Evolutionary conservation across 2,888 invertebrate genomes (phyloP).

Genomic region (Gastrophysa polygoni): DNA sequence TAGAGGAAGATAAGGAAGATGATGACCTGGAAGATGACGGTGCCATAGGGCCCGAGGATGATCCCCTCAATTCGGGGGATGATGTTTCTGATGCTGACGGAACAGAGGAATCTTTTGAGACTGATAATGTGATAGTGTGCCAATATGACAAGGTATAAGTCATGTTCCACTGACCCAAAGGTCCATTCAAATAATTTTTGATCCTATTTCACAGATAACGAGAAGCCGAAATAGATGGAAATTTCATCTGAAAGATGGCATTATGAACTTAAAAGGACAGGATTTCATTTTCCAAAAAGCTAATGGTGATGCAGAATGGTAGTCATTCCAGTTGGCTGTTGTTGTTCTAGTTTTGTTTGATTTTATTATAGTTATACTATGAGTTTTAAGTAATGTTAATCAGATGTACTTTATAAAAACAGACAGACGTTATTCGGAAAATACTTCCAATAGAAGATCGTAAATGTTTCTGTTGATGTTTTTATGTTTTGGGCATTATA

Average conservation of each 20-base stretch:
- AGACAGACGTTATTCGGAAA: too few relatives aligned
- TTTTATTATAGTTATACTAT: neutral
- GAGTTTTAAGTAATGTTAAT: neutral
- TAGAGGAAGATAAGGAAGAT: slow-evolving; percentile 67
- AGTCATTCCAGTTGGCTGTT: slow-evolving; percentile 39
- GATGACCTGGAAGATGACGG: slow-evolving; percentile 67
- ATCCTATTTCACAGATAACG: slow-evolving; percentile 69
- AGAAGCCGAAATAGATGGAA: slow-evolving; percentile 99
- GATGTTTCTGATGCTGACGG: slow-evolving; percentile 97
- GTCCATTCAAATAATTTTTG: neutral
- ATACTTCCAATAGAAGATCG: neutral
- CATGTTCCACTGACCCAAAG: neutral
- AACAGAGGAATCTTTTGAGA: slow-evolving; percentile 88
- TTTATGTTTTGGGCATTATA: slow-evolving; percentile 21
- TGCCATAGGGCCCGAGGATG: slow-evolving; percentile 63
- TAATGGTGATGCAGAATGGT: slow-evolving; percentile 99
- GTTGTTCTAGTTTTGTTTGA: slow-evolving; percentile 7
- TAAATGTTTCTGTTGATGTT: neutral
- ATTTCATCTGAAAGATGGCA: slow-evolving; percentile 98
- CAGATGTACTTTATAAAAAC: neutral
- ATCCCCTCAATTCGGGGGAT: slow-evolving; percentile 94
- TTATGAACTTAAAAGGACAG: slow-evolving; percentile 97
- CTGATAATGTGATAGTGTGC: slow-evolving; percentile 98
- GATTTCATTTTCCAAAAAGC: slow-evolving; percentile 99
- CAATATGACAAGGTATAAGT: slow-evolving; percentile 94